Percentiles rank a stretch among this genome's conserved stretches.
phyloP scores from a whole-genome alignment of 23 tunicate genomes.

The Ascidia mentula region DNA sequence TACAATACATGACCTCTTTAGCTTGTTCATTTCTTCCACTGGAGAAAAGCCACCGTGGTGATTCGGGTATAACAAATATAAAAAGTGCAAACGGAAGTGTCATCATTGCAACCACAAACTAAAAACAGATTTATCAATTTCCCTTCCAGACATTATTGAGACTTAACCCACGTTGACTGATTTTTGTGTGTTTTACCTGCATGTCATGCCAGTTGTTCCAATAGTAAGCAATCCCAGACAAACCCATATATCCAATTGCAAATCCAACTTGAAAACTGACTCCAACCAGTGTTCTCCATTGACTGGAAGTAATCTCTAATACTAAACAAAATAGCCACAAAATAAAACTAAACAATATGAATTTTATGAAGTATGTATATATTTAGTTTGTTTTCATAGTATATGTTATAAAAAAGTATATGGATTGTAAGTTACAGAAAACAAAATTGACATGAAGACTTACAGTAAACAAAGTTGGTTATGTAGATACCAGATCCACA shows the following conservation, averaged over 20 bases:
- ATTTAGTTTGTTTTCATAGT: too few species aligned
- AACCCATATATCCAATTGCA: conserved; percentile 78
- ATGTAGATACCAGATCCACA: conserved; percentile 54
- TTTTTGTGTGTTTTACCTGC: too few species aligned
- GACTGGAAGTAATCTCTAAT: conserved; percentile 46
- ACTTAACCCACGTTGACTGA: too few species aligned
- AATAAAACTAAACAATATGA: too few species aligned
- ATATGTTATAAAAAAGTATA: too few species aligned
- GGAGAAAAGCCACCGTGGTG: conserved; percentile 66
- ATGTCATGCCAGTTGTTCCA: conserved; percentile 79
- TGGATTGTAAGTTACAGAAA: too few species aligned
- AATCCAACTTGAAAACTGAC: conserved; percentile 63
- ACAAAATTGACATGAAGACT: too few species aligned
- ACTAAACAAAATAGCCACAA: conserved; percentile 31
- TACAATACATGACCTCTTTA: conserved; percentile 48
- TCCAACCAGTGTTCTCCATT: conserved; percentile 60
- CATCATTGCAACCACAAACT: conserved; percentile 35
- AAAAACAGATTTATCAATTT: not conserved
- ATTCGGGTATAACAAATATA: conserved; percentile 64
- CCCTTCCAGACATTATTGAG: too few species aligned
- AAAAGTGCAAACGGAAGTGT: conserved; percentile 51
- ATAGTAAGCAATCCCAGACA: conserved; percentile 72
- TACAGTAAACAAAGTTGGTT: conserved; percentile 59
- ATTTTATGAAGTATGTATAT: too few species aligned
- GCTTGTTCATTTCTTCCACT: conserved; percentile 44